Percentiles rank a stretch among this genome's conserved stretches.
Conservation (phyloP, 2,113 vertebrate genomes). For the Platysternon megacephalum region DNA sequence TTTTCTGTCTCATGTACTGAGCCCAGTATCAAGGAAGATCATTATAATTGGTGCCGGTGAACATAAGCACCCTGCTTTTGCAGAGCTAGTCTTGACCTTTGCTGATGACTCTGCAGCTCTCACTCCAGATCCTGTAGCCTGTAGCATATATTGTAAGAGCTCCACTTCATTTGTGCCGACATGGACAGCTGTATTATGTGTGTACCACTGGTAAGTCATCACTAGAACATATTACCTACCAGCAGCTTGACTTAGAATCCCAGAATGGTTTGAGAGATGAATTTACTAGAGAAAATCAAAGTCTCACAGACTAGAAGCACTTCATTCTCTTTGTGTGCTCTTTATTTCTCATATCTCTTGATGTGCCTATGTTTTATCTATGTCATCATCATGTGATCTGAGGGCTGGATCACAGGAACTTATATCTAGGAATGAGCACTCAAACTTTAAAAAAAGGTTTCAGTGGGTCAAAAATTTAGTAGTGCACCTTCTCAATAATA, state of each 20-base stretch:
- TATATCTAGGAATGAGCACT: background rate
- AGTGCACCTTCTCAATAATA: background rate
- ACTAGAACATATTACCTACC: background rate
- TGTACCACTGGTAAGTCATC: background rate
- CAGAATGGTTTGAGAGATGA: too few species aligned
- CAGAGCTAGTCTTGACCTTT: background rate
- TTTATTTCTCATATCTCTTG: background rate
- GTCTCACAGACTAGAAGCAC: background rate
- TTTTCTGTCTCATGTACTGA: too few species aligned
- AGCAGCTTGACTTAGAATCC: background rate
- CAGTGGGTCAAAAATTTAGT: rapidly evolving
- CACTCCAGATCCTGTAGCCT: background rate
- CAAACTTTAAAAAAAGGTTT: rapidly evolving
- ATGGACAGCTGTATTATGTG: background rate
- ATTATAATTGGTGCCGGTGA: too few species aligned
- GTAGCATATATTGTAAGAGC: background rate
- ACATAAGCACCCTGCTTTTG: too few species aligned
- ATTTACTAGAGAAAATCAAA: background rate
- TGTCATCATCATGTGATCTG: rapidly evolving
- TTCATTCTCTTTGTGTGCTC: background rate
- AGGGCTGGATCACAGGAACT: background rate
- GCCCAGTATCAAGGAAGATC: too few species aligned
- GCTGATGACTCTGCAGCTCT: background rate
- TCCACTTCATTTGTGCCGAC: background rate
- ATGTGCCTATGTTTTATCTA: background rate